phyloP scores from a whole-genome alignment of 1,140 invertebrate species.

The Trachelipus rathkii region DNA sequence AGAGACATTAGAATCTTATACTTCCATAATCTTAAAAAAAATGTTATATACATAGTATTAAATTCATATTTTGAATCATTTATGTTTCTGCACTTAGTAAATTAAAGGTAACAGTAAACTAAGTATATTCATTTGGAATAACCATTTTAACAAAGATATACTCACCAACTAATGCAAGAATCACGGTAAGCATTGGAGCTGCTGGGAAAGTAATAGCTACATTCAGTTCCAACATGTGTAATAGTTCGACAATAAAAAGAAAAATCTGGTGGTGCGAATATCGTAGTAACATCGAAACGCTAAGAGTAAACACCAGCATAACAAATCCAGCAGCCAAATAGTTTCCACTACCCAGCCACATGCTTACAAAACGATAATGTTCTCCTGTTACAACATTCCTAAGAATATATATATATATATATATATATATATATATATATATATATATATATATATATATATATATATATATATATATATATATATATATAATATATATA shows the following conservation, averaged over 20 bases:
- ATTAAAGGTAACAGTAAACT: not conserved
- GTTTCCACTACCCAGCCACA: constrained; percentile 88
- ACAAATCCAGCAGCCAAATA: constrained; percentile 92
- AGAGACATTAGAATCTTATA: too few species aligned
- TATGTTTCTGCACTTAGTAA: not conserved
- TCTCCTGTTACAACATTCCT: constrained; percentile 98
- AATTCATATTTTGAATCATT: not conserved
- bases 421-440: not conserved
- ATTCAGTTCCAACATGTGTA: constrained; percentile 90
- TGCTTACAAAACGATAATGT: constrained; percentile 95
- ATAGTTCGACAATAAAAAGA: constrained; percentile 91
- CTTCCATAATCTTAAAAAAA: too few species aligned
- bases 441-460: not conserved
- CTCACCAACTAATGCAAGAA: constrained; percentile 95
- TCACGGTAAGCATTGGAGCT: constrained; percentile 91
- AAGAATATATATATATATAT: constrained; percentile 41
- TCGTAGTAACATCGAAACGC: constrained; percentile 92
- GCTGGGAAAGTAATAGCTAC: constrained; percentile 94
- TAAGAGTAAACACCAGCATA: constrained; percentile 97
- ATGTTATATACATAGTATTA: not conserved
- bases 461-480: not conserved
- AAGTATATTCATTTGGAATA: not conserved
- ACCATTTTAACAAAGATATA: not conserved
- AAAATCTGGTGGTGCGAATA: constrained; percentile 99
- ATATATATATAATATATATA: not conserved